A percentile compares a stretch with the other conserved stretches of the same genome.
phyloP scores from a whole-genome alignment of 2,888 invertebrate species.

The Metallyticus violacea region DNA sequence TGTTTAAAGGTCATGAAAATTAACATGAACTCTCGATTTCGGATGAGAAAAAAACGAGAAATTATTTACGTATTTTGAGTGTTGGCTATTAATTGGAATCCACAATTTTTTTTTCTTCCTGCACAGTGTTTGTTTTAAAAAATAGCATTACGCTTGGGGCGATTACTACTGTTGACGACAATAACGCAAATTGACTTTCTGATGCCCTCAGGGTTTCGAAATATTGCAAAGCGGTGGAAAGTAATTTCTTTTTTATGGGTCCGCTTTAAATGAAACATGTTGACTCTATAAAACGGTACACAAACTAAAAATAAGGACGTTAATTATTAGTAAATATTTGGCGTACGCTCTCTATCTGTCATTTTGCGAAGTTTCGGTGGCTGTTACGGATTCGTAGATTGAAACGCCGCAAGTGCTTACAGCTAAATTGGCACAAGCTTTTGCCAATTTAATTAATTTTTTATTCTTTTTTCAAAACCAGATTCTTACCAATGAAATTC shows the following conservation, averaged over 20 bases:
- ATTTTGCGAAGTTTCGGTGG: neutral
- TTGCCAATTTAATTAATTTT: neutral
- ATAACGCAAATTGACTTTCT: neutral
- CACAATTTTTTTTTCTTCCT: neutral
- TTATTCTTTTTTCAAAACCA: neutral
- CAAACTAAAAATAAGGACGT: neutral
- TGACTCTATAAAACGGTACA: neutral
- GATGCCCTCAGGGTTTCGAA: neutral
- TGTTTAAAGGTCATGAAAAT: neutral
- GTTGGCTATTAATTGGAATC: neutral
- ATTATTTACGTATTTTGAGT: neutral
- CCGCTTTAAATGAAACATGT: neutral
- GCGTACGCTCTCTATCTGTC: neutral
- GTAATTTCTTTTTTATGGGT: neutral
- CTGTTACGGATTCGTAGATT: neutral
- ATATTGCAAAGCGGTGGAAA: neutral
- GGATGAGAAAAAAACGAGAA: neutral
- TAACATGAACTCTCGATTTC: neutral
- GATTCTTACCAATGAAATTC: neutral
- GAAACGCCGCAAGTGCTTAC: neutral
- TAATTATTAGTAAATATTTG: neutral
- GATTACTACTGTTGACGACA: neutral
- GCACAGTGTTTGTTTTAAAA: neutral
- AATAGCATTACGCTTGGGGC: neutral
- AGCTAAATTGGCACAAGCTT: neutral